Evolutionary conservation across 2,888 invertebrate genomes (phyloP).

Genomic region (Odontothrips loti): DNA sequence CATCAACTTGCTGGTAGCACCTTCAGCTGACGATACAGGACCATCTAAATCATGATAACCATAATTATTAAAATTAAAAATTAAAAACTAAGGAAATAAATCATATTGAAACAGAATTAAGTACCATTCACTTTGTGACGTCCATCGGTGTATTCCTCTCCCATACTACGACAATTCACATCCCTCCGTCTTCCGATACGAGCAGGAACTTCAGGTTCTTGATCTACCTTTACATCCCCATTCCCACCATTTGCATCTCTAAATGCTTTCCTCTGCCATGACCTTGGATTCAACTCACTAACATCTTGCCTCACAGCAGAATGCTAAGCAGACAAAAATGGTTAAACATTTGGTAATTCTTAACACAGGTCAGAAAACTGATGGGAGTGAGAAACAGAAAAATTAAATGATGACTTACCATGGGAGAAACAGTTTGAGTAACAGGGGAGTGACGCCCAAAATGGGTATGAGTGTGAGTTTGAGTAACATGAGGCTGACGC

Average conservation of each 20-base stretch:
- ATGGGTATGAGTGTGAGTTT: not conserved
- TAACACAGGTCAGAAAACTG: not conserved
- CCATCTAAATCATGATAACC: not conserved
- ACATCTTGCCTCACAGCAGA: not conserved
- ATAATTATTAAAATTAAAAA: not conserved
- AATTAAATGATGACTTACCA: not conserved
- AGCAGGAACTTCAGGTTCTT: conserved; percentile 49
- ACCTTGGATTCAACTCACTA: not conserved
- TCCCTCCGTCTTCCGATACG: conserved; percentile 49
- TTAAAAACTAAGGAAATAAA: not conserved
- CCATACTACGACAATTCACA: conserved; percentile 47
- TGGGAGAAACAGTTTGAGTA: not conserved
- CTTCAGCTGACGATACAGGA: not conserved
- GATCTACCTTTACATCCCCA: not conserved
- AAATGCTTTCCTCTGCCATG: not conserved
- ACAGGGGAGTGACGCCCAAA: not conserved
- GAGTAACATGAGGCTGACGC: not conserved
- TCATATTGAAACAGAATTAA: conserved; percentile 6
- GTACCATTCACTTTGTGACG: conserved; percentile 13
- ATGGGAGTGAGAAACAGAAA: not conserved
- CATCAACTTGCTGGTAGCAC: not conserved
- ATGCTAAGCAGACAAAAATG: not conserved
- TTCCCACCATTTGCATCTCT: not conserved
- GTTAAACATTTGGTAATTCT: not conserved
- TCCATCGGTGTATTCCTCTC: conserved; percentile 46